Conservation (phyloP, 35 echinoderm and acorn worm genomes). For the Diadema setosum region DNA sequence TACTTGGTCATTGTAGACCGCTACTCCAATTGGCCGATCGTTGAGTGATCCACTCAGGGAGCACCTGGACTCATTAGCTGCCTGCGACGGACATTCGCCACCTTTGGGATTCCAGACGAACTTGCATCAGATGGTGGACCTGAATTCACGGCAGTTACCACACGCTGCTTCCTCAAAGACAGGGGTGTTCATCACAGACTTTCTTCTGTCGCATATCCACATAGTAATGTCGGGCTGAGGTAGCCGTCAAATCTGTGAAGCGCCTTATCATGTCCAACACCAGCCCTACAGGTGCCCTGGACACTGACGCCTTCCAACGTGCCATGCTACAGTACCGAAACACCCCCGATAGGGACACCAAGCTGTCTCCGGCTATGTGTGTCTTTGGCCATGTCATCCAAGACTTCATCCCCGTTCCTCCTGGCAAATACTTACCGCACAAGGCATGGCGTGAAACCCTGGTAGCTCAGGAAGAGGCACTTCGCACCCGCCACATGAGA, state of each 20-base stretch:
- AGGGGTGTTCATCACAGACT: background rate
- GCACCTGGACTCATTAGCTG: conserved; percentile 16
- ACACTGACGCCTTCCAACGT: background rate
- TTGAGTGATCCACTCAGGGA: background rate
- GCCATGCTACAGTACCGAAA: background rate
- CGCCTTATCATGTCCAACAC: background rate
- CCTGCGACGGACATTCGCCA: conserved; percentile 32
- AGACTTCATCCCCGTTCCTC: too few species aligned
- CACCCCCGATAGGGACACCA: background rate
- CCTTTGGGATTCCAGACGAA: conserved; percentile 34
- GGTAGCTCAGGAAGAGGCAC: too few species aligned
- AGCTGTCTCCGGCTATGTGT: background rate
- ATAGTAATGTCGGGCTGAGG: background rate
- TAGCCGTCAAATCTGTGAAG: background rate
- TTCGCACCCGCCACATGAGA: background rate
- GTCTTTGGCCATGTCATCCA: too few species aligned
- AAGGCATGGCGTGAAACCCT: too few species aligned
- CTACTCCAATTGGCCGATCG: conserved; percentile 27
- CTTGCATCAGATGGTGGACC: too few species aligned
- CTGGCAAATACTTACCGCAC: too few species aligned
- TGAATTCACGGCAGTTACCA: background rate
- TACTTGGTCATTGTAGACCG: conserved; percentile 10
- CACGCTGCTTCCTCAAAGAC: background rate
- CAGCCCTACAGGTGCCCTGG: background rate
- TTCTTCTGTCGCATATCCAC: background rate